Conservation (phyloP, 2,888 invertebrate genomes). For the Rugalucina vietnamica region DNA sequence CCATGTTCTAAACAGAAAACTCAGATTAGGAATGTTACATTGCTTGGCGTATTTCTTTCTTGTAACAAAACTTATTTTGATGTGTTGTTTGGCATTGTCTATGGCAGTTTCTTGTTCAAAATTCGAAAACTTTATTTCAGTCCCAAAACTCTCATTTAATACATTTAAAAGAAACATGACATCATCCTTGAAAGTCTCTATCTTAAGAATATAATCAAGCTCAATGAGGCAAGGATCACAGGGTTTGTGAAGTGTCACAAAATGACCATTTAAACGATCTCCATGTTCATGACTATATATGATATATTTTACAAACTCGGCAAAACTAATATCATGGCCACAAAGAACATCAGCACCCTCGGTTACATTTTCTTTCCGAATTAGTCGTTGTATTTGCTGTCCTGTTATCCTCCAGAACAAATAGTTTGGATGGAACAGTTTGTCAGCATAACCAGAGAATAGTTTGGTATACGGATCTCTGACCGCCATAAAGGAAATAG, state of each 20-base stretch:
- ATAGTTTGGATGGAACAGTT: constrained; percentile 71
- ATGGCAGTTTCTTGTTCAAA: constrained; percentile 65
- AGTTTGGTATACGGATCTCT: constrained; percentile 70
- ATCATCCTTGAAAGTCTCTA: constrained; percentile 69
- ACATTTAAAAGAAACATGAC: constrained; percentile 46
- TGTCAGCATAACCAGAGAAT: constrained; percentile 73
- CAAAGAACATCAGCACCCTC: constrained; percentile 39
- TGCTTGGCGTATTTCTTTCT: constrained; percentile 40
- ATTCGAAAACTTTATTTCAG: constrained; percentile 61
- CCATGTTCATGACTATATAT: constrained; percentile 42
- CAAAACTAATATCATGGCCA: constrained; percentile 72
- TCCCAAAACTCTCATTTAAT: constrained; percentile 51
- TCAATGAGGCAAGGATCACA: constrained; percentile 66
- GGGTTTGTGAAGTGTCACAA: constrained; percentile 63
- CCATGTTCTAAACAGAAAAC: constrained; percentile 65
- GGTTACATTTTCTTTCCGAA: constrained; percentile 20
- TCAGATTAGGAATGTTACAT: constrained; percentile 56
- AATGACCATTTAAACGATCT: constrained; percentile 59
- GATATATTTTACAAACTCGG: constrained; percentile 67
- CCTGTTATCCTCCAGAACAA: constrained; percentile 67
- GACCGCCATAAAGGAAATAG: constrained; percentile 67
- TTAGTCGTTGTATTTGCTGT: constrained; percentile 44
- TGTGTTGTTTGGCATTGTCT: constrained; percentile 44
- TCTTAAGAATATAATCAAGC: constrained; percentile 67
- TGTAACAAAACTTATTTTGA: constrained; percentile 51